Base-by-base conservation (phyloP, 2,113 vertebrate species). In the Phyllostomus hastatus region DNA sequence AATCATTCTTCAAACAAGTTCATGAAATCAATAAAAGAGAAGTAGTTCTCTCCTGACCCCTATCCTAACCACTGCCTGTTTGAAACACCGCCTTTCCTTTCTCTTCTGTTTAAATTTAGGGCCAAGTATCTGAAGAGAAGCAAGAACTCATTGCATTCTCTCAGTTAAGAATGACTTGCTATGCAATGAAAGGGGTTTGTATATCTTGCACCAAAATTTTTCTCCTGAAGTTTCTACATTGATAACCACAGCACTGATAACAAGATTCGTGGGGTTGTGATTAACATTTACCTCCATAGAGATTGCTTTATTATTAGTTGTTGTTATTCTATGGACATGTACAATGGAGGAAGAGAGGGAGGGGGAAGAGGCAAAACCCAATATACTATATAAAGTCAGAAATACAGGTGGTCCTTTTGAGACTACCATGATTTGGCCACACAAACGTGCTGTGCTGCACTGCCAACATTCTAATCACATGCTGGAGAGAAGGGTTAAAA, bases 1-100 rank as follows among this genome's bases (percentile, higher is more conserved):
- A 89, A 66, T 92, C 82, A 41, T 28, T 20, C 94, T 95, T 95
- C 89, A 9, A 90, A 94, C 89, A 88, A 43, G 72, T 8, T 96
- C 96, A 79, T 83, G 89, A 90, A 96, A 96, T 96, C 98, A 97
- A 97, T 96, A 97, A 90, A 24, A 86, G 76, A 80, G 70, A 83
- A 92, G 86, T n/a, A 85, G 93, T 85, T 90, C 95, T 96, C 88
- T 79, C 41, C 54, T 0, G 8, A 70, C 94, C 88, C 81, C 72
- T 73, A 54, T 89, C 94, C 91, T 86, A 69, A 94, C 80, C 57
- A 12, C 8, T 64, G 70, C 61, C 64, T 59, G 73, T 93, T 1
- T 50, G 87, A 80, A 81, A 88, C 79, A 10, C 28, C 52, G 46
- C 70, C 59, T 79, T 78, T 28, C 73, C 33, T 14, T 31, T 67